phyloP scores from a whole-genome alignment of 2,113 vertebrate genomes.

The Amphilophus citrinellus region DNA sequence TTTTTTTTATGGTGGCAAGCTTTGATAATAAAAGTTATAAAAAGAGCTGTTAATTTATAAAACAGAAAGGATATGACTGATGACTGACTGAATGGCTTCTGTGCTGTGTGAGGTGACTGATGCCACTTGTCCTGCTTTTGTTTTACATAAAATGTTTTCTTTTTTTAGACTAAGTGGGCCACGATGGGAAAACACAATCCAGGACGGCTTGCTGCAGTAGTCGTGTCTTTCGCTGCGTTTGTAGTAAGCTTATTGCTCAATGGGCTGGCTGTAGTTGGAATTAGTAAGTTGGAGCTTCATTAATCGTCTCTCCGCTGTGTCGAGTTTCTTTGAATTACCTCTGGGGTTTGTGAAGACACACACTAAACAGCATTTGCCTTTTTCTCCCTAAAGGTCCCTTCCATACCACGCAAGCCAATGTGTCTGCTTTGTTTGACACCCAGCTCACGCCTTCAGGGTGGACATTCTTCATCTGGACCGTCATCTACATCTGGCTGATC shows the following conservation, averaged over 20 bases:
- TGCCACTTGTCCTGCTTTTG: not conserved
- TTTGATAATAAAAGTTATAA: not conserved
- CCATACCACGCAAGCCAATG: conserved; percentile 57
- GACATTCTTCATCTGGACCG: conserved; percentile 82
- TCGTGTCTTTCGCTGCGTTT: conserved; percentile 62
- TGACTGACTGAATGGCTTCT: not conserved
- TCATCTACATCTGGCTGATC: conserved; percentile 80
- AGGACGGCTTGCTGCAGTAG: conserved; percentile 55
- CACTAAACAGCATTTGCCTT: accelerated
- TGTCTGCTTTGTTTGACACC: conserved; percentile 76
- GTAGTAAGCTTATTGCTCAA: conserved; percentile 71
- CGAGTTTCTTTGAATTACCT: not conserved
- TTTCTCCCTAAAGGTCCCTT: conserved; percentile 65
- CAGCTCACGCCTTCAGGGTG: conserved; percentile 81
- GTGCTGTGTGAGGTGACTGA: not conserved
- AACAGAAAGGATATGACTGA: not conserved
- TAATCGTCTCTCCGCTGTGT: not conserved
- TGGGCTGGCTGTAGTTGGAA: conserved; percentile 69
- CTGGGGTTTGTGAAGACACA: not conserved
- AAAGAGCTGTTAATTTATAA: not conserved
- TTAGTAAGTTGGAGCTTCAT: conserved; percentile 54
- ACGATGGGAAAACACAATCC: conserved; percentile 67
- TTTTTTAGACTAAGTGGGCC: conserved; percentile 1
- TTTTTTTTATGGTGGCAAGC: not conserved
- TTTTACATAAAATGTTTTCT: not conserved